Evolutionary conservation across 2,888 invertebrate species (phyloP).

Genomic region (Caenorhabditis sp.): DNA sequence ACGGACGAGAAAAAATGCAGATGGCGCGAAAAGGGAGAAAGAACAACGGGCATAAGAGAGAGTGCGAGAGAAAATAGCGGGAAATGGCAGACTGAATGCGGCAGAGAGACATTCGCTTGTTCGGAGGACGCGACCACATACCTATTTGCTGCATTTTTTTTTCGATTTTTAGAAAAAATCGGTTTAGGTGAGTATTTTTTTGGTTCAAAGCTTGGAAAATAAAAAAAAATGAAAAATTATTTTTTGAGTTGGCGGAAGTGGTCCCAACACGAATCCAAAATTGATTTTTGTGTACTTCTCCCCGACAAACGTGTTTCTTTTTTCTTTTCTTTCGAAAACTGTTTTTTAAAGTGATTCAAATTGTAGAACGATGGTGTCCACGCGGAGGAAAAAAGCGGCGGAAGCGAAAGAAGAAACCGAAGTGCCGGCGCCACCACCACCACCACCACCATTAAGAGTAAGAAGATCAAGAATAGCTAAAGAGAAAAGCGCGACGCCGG

Average conservation of each 20-base stretch:
- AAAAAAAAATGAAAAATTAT: too few species aligned
- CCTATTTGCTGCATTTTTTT: neutral
- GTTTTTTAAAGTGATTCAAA: neutral
- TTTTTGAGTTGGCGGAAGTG: neutral
- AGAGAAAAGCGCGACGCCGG: neutral
- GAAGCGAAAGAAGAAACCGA: slow-evolving; percentile 23
- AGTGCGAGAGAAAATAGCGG: neutral
- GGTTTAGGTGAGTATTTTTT: neutral
- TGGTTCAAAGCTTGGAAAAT: neutral
- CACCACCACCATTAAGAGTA: neutral
- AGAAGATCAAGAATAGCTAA: neutral
- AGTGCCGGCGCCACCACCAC: slow-evolving; percentile 5
- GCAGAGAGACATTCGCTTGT: neutral
- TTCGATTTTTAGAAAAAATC: neutral
- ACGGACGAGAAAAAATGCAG: neutral
- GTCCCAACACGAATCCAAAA: neutral
- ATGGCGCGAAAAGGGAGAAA: neutral
- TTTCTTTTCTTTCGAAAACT: neutral
- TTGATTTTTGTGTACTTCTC: neutral
- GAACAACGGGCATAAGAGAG: neutral
- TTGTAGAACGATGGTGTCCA: slow-evolving; percentile 29
- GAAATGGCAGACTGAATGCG: neutral
- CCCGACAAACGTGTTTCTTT: neutral
- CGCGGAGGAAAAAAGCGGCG: slow-evolving; percentile 29
- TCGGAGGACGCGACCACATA: neutral